Evolutionary conservation across 2,888 invertebrate species (phyloP), one percentile per base, ranked within the genome.

Genomic region (Drosophila colorata): DNA sequence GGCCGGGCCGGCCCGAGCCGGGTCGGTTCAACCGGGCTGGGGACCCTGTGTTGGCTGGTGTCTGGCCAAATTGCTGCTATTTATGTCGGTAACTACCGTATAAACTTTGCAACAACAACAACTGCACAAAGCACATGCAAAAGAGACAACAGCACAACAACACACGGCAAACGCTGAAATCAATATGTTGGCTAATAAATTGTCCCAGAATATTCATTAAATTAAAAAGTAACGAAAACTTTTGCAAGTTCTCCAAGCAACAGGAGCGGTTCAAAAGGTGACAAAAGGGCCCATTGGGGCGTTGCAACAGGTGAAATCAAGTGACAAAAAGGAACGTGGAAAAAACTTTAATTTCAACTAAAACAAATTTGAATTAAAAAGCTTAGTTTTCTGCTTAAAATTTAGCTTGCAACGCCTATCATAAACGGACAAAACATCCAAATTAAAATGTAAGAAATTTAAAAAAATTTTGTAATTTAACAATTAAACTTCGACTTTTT

Each of bases 11-110:
- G 67, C 47, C 41, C 46, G 61, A 48, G 61, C 41, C 52, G 28
- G 28, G 28, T 28, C 23, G 63, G 11, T 51, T 49, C 23, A 31
- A 31, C 18, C 60, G 33, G 37, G 37, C 16, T 14, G 46, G 48
- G 43, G 49, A 20, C 53, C 49, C 44, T 68, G 59, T 75, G 73
- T 74, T 78, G 74, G 72, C 71, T 77, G 78, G 83, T 83, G 87
- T 84, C 86, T 87, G 84, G 74, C 78, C 90, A 90, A 91, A 90
- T 91, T 90, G 91, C 89, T 89, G 91, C 91, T 92, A 92, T 92
- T 92, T 92, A 92, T 92, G 92, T 92, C 90, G 91, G 90, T 91
- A 91, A 92, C 92, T 92, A 91, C 91, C 91, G 91, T 90, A 91
- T 91, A 91, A 85, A 91, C 87, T 90, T 90, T 83, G 77, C 86